Evolutionary conservation across 2,888 invertebrate species (phyloP).

Genomic region (Gortyna flavago): DNA sequence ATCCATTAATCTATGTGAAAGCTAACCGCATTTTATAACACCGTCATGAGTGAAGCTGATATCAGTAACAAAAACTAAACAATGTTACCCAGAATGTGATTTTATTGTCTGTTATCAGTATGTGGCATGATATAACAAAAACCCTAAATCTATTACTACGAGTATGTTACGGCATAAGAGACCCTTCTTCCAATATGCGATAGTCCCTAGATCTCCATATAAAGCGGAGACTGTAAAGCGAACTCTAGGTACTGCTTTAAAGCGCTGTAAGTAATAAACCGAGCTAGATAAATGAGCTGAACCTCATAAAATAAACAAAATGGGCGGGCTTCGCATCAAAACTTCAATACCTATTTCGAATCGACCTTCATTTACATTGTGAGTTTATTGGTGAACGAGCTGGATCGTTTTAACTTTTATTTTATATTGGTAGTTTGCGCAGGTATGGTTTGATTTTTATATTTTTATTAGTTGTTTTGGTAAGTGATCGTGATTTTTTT

Average conservation of each 20-base stretch:
- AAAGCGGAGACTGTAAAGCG: constrained; percentile 27
- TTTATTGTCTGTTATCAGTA: neutral
- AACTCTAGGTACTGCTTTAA: constrained; percentile 29
- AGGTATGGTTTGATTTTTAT: constrained; percentile 11
- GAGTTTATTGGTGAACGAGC: constrained; percentile 28
- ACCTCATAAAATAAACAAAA: constrained; percentile 58
- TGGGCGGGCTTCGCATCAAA: constrained; percentile 34
- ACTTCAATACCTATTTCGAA: constrained; percentile 47
- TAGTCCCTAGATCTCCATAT: constrained; percentile 19
- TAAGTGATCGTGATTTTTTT: neutral
- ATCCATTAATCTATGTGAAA: too few species aligned
- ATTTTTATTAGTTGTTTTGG: neutral
- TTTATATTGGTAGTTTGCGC: constrained; percentile 13
- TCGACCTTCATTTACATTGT: constrained; percentile 45
- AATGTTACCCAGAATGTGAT: neutral
- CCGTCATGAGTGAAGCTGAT: too few species aligned
- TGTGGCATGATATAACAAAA: neutral
- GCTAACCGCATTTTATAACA: too few species aligned
- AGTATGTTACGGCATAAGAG: neutral
- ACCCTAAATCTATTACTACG: constrained; percentile 3
- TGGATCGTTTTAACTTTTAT: constrained; percentile 34
- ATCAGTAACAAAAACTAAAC: neutral
- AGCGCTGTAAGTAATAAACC: constrained; percentile 55
- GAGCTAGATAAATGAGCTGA: constrained; percentile 49
- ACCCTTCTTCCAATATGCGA: neutral